Evolutionary conservation across 2,797 vertebrate genomes (phyloP), one percentile per base, ranked within the genome.

Genomic region (Sus cebifrons): DNA sequence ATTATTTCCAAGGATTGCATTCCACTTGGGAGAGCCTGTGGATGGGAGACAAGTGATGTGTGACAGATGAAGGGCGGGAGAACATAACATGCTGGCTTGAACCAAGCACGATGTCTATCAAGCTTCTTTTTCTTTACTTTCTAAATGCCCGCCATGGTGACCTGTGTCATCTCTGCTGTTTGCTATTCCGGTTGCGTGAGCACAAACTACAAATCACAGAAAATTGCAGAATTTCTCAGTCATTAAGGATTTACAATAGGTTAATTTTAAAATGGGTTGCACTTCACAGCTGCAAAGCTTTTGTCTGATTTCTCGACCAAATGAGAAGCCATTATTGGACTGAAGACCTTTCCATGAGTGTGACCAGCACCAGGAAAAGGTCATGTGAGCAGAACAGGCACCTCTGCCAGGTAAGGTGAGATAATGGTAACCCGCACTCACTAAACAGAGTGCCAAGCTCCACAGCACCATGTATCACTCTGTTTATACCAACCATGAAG

Each of bases 241-340:
- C 96, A 97, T 97, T 97, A 98, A 97, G 94, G 86, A 96, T 96
- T 98, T 96, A 97, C 93, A 98, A 98, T 97, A 97, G 96, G 86
- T 98, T 97, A 98, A 97, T 98, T 98, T 97, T 97, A 88, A 97
- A 97, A 97, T 96, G 89, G 92, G 77, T 77, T 90, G 36, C 82
- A 97, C 91, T 91, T 97, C 98, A 97, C 97, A 98, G 97, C 95
- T 98, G 97, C 96, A 97, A 94, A 96, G 90, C 95, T 97, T 98
- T 98, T 98, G 96, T 98, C 77, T 96, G 85, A 90, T 94, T 97
- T 94, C 84, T 93, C 96, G 60, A 82, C 70, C 82, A 97, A 97
- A 97, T 86, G 78, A 96, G 85, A 96, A 97, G 73, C 83, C 92
- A 94, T 95, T 96, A 95, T 60, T 82, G 49, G 36, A 85, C 20